phyloP scores from a whole-genome alignment of 2,113 vertebrate species.

The Alaudala cheleensis region DNA sequence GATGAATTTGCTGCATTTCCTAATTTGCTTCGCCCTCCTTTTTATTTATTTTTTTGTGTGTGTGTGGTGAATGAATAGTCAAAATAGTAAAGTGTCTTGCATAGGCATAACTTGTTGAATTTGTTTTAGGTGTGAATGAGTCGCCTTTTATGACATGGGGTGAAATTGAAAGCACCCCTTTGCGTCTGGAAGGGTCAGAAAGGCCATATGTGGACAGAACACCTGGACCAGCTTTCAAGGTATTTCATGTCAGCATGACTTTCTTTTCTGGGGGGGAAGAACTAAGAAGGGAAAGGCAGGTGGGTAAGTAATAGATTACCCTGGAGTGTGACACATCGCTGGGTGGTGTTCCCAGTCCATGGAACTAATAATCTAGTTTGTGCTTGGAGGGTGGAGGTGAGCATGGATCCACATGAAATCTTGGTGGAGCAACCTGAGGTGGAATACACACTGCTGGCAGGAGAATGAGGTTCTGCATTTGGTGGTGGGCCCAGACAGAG shows the following conservation, averaged over 20 bases:
- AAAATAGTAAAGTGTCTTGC: background rate
- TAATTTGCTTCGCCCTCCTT: background rate
- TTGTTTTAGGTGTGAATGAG: conserved; percentile 83
- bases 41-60: background rate
- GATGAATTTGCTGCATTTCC: background rate
- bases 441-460: background rate
- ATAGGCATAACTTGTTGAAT: background rate
- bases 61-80: background rate
- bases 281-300: background rate
- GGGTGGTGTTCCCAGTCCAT: background rate
- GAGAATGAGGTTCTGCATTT: background rate
- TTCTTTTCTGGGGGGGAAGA: background rate
- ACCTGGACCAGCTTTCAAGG: conserved; percentile 96
- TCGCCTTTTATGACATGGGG: conserved; percentile 99
- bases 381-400: background rate
- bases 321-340: background rate
- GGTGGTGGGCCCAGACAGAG: background rate
- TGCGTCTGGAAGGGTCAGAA: conserved; percentile 91
- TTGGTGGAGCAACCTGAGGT: background rate
- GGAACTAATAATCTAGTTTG: background rate
- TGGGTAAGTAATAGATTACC: background rate
- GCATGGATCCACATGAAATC: background rate
- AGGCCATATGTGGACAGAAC: conserved; percentile 89
- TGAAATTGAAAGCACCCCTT: conserved; percentile 94
- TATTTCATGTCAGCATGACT: conserved; percentile 36